Evolutionary conservation across 1,140 invertebrate species (phyloP).

Genomic region (Laupala kohalensis): DNA sequence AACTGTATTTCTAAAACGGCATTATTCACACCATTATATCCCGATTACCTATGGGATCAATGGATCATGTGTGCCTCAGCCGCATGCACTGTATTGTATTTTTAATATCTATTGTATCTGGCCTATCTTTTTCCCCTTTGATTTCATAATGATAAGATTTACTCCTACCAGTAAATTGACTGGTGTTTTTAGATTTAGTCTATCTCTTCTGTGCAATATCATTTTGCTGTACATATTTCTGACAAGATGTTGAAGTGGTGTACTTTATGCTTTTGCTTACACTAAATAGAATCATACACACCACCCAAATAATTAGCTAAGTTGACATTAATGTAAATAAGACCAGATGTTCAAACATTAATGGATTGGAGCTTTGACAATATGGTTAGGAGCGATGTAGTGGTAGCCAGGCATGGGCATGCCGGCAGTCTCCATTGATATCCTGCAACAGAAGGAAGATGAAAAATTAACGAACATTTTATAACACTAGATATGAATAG

Average conservation of each 20-base stretch:
- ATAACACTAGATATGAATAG: too few species aligned
- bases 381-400: conserved; percentile 81
- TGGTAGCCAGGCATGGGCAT: conserved; percentile 79
- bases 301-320: not conserved
- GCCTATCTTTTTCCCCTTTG: not conserved
- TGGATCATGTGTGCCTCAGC: not conserved
- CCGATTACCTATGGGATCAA: not conserved
- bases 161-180: not conserved
- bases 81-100: conserved; percentile 20
- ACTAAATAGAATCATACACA: not conserved
- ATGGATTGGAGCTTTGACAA: conserved; percentile 81
- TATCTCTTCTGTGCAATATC: not conserved
- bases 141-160: not conserved
- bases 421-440: conserved; percentile 83
- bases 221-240: not conserved
- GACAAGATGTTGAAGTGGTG: not conserved
- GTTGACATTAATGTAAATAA: not conserved
- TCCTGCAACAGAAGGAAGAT: conserved; percentile 45
- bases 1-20: not conserved
- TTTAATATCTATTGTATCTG: conserved; percentile 26
- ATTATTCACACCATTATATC: not conserved
- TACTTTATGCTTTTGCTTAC: not conserved
- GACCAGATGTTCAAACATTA: conserved; percentile 32
- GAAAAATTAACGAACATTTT: too few species aligned
- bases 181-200: not conserved